Conservation (phyloP, 2,113 vertebrate species). For the Melanostigma gelatinosum region DNA sequence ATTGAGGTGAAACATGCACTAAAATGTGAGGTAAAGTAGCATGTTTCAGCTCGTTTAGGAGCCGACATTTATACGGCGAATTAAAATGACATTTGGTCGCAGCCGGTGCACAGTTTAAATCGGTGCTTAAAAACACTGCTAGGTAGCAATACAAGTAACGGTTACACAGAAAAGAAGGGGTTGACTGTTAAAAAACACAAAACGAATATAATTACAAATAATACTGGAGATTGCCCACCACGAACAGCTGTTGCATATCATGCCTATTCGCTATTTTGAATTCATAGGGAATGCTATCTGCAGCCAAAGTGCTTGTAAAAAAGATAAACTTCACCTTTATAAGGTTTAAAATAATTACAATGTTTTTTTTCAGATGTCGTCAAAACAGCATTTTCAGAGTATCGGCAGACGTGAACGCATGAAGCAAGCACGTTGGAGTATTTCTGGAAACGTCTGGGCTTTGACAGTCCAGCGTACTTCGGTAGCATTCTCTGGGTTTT, state of each 20-base stretch:
- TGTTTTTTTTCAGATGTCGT: background rate
- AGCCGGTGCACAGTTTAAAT: conserved; percentile 22
- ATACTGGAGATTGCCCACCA: background rate
- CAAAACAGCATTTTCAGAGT: background rate
- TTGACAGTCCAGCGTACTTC: conserved; percentile 25
- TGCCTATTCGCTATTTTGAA: background rate
- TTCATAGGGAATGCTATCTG: background rate
- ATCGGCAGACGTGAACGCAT: background rate
- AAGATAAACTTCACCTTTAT: background rate
- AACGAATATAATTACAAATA: conserved; percentile 35
- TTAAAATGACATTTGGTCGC: conserved; percentile 25
- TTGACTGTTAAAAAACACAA: background rate
- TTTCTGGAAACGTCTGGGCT: conserved; percentile 6
- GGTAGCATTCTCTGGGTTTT: background rate
- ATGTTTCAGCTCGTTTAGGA: conserved; percentile 1
- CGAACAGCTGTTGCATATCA: background rate
- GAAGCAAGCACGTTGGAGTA: background rate
- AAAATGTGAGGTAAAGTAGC: background rate
- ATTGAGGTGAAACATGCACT: background rate
- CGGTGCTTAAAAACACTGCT: background rate
- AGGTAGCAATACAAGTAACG: background rate
- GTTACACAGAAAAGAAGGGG: background rate
- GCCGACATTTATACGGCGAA: conserved; percentile 31
- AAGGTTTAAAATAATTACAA: background rate
- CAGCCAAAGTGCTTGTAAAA: background rate